Percentiles rank a stretch among this genome's conserved stretches.
These are phyloP conservation scores for Brachyptera putata DNA, from an alignment of 2,888 invertebrate species.

Conservation along the genomic window DNA sequence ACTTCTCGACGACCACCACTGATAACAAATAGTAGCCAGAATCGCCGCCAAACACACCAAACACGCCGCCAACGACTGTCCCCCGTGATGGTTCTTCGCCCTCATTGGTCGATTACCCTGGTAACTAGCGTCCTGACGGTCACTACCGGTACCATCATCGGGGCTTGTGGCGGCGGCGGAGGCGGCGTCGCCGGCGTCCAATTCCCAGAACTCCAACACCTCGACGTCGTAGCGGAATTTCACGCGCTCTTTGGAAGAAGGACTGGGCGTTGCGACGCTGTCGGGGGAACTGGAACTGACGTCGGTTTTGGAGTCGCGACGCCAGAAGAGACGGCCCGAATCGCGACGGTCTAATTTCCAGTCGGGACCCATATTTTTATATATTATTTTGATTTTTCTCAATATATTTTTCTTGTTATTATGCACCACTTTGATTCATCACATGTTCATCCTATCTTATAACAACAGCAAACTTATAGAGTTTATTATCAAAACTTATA, in stretches of 20 bases:
- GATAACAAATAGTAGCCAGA: conserved; percentile 1
- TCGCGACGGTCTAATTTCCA: conserved; percentile 46
- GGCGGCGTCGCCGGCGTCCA: conserved; percentile 9
- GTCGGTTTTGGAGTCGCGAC: conserved; percentile 38
- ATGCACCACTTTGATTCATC: too few relatives aligned
- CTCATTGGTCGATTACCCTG: conserved; percentile 11
- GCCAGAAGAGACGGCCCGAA: conserved; percentile 45
- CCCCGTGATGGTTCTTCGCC: conserved; percentile 2
- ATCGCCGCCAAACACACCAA: not conserved
- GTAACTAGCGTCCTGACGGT: not conserved
- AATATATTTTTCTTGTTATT: too few relatives aligned
- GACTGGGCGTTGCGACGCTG: conserved; percentile 24
- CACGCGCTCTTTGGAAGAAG: conserved; percentile 41
- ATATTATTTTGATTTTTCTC: too few relatives aligned
- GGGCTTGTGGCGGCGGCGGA: not conserved
- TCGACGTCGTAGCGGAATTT: conserved; percentile 54
- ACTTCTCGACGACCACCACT: too few relatives aligned
- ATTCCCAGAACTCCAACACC: conserved; percentile 45
- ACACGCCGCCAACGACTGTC: not conserved
- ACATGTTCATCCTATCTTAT: too few relatives aligned
- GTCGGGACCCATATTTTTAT: conserved; percentile 25
- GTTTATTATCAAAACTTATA: too few relatives aligned
- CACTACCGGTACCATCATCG: not conserved
- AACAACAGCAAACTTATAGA: too few relatives aligned
- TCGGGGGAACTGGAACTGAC: conserved; percentile 22